Conservation (phyloP, 2,113 vertebrate species). For the Bubo scandiacus region DNA sequence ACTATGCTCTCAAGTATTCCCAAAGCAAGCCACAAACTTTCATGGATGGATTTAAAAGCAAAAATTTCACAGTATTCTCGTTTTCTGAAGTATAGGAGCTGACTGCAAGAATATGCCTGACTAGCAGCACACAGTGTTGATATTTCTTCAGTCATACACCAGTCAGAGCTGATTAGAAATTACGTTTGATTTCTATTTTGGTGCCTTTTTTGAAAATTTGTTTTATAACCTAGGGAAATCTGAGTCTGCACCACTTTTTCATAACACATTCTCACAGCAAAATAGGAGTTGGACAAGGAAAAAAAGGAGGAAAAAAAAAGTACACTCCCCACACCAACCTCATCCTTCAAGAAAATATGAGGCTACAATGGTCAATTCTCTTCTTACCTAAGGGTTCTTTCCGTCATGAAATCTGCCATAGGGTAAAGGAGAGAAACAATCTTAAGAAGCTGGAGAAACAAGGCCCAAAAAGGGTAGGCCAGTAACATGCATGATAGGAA, state of each 20-base stretch:
- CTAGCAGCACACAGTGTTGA: background rate
- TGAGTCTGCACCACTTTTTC: background rate
- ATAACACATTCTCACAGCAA: background rate
- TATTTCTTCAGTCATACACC: background rate
- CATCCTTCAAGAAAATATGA: background rate
- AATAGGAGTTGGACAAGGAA: background rate
- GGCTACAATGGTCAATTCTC: background rate
- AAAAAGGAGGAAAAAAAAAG: background rate
- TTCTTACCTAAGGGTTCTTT: background rate
- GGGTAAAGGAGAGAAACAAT: background rate
- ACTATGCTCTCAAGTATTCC: background rate
- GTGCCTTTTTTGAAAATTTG: rapidly evolving
- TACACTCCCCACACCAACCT: background rate
- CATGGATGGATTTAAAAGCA: background rate
- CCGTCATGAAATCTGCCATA: background rate
- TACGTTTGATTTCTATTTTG: background rate
- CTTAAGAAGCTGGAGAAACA: background rate
- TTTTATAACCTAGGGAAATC: background rate
- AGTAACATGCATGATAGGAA: rapidly evolving
- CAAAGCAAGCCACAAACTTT: background rate
- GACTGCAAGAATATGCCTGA: background rate
- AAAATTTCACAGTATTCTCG: background rate
- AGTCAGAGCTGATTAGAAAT: background rate
- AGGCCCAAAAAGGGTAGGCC: background rate
- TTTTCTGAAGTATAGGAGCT: background rate